Evolutionary conservation across 2,113 vertebrate genomes (phyloP).

Genomic region (Noctilio leporinus): DNA sequence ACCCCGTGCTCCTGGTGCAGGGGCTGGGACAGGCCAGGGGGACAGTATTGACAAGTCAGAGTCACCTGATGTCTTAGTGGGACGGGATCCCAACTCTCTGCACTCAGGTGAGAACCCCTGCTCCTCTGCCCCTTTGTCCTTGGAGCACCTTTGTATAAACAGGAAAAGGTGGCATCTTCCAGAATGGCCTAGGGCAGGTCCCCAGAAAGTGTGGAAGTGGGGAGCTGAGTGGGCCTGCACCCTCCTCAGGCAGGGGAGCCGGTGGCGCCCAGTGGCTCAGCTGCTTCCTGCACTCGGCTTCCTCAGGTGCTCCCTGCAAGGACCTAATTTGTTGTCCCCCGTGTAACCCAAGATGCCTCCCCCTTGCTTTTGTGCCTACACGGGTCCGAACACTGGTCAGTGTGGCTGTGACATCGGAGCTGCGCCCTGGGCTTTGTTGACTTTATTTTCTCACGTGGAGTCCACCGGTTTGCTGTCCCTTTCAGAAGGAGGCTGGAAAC

Average conservation of each 20-base stretch:
- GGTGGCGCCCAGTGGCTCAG: fast-evolving
- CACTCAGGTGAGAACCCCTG: not conserved
- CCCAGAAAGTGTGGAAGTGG: not conserved
- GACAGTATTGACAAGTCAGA: fast-evolving
- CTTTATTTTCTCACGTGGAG: not conserved
- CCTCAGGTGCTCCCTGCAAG: fast-evolving
- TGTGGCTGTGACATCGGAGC: not conserved
- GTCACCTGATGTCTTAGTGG: not conserved
- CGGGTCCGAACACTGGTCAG: not conserved
- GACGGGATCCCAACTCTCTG: not conserved
- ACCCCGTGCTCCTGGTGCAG: not conserved
- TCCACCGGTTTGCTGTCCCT: not conserved
- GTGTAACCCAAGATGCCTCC: fast-evolving
- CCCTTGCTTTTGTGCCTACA: fast-evolving
- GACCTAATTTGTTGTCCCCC: not conserved
- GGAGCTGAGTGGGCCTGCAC: no score
- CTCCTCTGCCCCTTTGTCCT: not conserved
- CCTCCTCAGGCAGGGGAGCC: not conserved
- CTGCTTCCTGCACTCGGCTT: not conserved
- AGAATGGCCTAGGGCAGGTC: fast-evolving
- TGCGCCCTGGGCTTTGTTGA: not conserved
- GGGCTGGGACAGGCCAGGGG: fast-evolving
- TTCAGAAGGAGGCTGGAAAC: not conserved
- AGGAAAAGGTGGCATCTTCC: not conserved
- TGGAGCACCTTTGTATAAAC: not conserved